Base-by-base conservation (phyloP, 92 coral and sea anemone species). In the Galaxea fascicularis region DNA sequence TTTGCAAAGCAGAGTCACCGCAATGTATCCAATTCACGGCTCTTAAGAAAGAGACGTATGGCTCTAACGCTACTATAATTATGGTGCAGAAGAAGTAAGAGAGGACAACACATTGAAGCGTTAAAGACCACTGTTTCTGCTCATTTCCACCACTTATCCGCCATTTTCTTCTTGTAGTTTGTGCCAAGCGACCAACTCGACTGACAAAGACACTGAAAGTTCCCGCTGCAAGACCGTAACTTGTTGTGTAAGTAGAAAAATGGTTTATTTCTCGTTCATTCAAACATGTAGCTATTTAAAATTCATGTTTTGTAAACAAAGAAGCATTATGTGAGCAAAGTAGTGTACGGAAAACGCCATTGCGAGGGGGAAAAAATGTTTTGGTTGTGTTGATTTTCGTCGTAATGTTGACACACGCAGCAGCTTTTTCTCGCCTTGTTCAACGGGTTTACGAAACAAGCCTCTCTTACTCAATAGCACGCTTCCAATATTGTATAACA, bases 191-290 rank as follows among this genome's bases (percentile, higher is more conserved):
- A 31, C 87, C 10, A 83, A 83, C 44, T 57, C 81, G 17, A 69
- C 87, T 11, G 56, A 17, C 25, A 51, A 47, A 10, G 73, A 28
- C 22, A 53, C 39, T 8, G 87, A 60, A 28, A 74, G 7, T 63
- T 73, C 87, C 10, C 81, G 83, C 46, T 89, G 93, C 79, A 54
- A 73, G 46, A 76, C 62, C 22, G 83, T 71, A 22, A 80, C 93
- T 22, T 89, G 93, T 75, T 89, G 93, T 85, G 93, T 89, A 67
- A 89, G 93, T 88, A 83, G 65, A 65, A 64, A 74, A 59, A 64
- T 64, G 59, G 44, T 83, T 45, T 83, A 56, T 62, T 73, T 45
- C 87, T 45, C 74, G 59, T 52, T 83, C 87, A 83, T 83, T 73
- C 74, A 73, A 83, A 74, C 80, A 63, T 9, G 35, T 10, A 51